Percentiles rank a stretch among this genome's conserved stretches.
Conservation (phyloP, 2,797 vertebrate genomes). For the Ambastaia sidthimunki region DNA sequence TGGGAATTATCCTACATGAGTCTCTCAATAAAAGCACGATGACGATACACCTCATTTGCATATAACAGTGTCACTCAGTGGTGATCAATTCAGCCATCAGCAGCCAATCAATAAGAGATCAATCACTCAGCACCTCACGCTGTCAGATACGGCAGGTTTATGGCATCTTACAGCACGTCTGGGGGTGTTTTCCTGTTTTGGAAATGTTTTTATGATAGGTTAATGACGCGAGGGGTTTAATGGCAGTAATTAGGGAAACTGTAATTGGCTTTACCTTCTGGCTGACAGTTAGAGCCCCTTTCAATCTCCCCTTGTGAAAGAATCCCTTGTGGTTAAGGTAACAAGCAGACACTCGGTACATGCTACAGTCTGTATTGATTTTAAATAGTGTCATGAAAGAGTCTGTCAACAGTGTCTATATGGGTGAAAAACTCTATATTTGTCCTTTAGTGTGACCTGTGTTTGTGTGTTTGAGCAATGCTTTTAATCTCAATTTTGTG, state of each 20-base stretch:
- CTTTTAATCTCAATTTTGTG: slow-evolving; percentile 30
- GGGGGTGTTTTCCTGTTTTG: not conserved
- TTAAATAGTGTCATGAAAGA: slow-evolving; percentile 29
- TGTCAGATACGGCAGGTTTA: slow-evolving; percentile 25
- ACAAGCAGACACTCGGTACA: slow-evolving; percentile 15
- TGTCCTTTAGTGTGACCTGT: slow-evolving; percentile 40
- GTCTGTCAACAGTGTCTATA: slow-evolving; percentile 31
- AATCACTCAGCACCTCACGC: not conserved
- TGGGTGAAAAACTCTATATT: slow-evolving; percentile 25
- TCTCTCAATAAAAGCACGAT: not conserved
- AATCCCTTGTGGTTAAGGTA: slow-evolving; percentile 13
- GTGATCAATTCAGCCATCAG: slow-evolving; percentile 26
- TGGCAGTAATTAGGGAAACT: slow-evolving; percentile 40
- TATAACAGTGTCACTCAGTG: not conserved
- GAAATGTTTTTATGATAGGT: slow-evolving; percentile 43
- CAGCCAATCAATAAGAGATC: slow-evolving; percentile 22
- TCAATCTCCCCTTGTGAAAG: not conserved
- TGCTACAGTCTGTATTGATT: slow-evolving; percentile 41
- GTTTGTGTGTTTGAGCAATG: slow-evolving; percentile 13
- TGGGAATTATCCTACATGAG: not conserved
- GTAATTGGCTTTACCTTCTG: slow-evolving; percentile 40
- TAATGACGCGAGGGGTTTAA: slow-evolving; percentile 23
- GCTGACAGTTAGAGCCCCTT: slow-evolving; percentile 37
- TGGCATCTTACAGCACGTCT: slow-evolving; percentile 22
- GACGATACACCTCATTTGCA: not conserved